phyloP scores from a whole-genome alignment of 2,797 vertebrate species.

The Hippopotamyrus pictus region DNA sequence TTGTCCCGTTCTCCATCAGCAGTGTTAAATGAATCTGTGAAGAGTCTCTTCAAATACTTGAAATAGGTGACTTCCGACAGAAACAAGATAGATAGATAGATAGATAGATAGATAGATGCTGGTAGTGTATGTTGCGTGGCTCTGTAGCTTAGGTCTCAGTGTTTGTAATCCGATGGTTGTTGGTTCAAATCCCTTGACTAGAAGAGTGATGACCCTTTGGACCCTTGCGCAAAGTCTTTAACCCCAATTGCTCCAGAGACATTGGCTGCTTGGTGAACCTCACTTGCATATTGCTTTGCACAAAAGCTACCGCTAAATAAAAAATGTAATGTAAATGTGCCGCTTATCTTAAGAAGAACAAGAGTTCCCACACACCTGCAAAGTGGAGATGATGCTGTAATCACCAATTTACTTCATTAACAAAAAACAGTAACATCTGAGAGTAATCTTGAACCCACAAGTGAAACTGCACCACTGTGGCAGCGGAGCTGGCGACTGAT shows the following conservation, averaged over 20 bases:
- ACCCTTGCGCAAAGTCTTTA: neutral
- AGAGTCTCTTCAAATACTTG: neutral
- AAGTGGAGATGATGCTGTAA: neutral
- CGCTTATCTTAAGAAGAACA: neutral
- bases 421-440: neutral
- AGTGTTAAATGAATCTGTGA: neutral
- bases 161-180: neutral
- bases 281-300: neutral
- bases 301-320: neutral
- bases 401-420: neutral
- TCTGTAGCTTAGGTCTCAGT: neutral
- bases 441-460: neutral
- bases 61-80: neutral
- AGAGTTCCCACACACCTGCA: neutral
- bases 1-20: neutral
- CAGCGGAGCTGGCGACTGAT: neutral
- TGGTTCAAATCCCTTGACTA: neutral
- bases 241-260: neutral
- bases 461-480: neutral
- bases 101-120: neutral
- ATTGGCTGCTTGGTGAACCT: neutral
- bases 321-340: neutral
- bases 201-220: neutral
- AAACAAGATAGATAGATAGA: neutral
- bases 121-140: neutral